Evolutionary conservation across 23 tunicate species (phyloP).

Genomic region (Halocynthia roretzi): DNA sequence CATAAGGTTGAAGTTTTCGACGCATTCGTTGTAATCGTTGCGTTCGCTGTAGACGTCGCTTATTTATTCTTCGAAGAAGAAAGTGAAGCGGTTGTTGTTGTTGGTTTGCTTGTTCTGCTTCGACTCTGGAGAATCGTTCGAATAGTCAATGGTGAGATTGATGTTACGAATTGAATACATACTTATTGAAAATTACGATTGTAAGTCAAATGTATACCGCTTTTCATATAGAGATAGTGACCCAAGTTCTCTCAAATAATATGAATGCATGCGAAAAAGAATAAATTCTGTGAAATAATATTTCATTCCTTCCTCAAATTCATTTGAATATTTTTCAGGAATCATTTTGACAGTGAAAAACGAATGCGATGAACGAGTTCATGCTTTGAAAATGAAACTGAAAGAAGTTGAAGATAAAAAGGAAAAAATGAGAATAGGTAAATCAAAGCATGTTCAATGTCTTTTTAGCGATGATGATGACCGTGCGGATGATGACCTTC

Average conservation of each 20-base stretch:
- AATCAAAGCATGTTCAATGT: too few relatives aligned
- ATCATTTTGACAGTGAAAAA: constrained; percentile 68
- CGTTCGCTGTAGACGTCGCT: constrained; percentile 66
- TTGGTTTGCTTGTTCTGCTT: constrained; percentile 54
- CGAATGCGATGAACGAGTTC: constrained; percentile 64
- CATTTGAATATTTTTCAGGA: constrained; percentile 33
- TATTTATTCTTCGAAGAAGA: constrained; percentile 29
- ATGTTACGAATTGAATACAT: too few relatives aligned
- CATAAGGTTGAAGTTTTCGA: constrained; percentile 86
- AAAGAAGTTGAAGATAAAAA: constrained; percentile 21
- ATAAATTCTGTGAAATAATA: too few relatives aligned
- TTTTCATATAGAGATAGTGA: too few relatives aligned
- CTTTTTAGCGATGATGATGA: too few relatives aligned
- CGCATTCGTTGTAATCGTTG: constrained; percentile 70
- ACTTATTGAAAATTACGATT: too few relatives aligned
- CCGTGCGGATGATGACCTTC: too few relatives aligned
- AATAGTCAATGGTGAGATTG: constrained; percentile 52
- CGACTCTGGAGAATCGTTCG: constrained; percentile 80
- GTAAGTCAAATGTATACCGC: too few relatives aligned
- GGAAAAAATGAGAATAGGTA: not conserved
- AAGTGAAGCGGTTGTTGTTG: constrained; percentile 38
- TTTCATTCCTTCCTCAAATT: not conserved
- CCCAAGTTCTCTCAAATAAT: too few relatives aligned
- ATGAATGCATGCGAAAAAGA: too few relatives aligned
- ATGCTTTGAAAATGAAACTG: constrained; percentile 42